Evolutionary conservation across 2,797 vertebrate genomes (phyloP).

Genomic region (Pantherophis vulpinus): DNA sequence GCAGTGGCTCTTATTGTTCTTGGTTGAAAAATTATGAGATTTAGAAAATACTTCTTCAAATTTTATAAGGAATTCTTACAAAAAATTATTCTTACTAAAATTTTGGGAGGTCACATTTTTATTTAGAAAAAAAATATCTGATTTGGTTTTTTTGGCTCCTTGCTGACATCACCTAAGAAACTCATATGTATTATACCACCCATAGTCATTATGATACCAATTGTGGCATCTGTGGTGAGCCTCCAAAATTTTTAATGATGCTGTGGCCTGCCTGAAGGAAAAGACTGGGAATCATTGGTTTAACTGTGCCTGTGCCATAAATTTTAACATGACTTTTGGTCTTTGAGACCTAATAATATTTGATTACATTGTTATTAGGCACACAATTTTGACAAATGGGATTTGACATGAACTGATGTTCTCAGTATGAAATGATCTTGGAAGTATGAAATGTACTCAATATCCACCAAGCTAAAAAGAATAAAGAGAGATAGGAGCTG

Average conservation of each 20-base stretch:
- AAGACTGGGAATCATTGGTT: neutral
- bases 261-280: neutral
- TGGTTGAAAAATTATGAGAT: neutral
- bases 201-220: neutral
- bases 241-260: neutral
- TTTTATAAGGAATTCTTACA: neutral
- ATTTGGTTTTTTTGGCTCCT: neutral
- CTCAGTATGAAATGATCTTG: neutral
- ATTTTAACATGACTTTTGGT: neutral
- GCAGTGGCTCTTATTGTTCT: neutral
- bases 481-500: neutral
- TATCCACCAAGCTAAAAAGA: neutral
- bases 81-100: neutral
- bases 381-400: neutral
- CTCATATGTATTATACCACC: neutral
- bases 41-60: neutral
- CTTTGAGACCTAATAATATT: neutral
- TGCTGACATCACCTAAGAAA: neutral
- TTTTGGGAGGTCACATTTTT: neutral
- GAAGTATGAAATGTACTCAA: neutral
- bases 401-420: neutral
- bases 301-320: neutral
- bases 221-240: neutral
- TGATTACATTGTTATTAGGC: neutral
- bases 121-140: neutral